Conservation (phyloP, 64 coral and sea anemone species). For the Montipora cactus region DNA sequence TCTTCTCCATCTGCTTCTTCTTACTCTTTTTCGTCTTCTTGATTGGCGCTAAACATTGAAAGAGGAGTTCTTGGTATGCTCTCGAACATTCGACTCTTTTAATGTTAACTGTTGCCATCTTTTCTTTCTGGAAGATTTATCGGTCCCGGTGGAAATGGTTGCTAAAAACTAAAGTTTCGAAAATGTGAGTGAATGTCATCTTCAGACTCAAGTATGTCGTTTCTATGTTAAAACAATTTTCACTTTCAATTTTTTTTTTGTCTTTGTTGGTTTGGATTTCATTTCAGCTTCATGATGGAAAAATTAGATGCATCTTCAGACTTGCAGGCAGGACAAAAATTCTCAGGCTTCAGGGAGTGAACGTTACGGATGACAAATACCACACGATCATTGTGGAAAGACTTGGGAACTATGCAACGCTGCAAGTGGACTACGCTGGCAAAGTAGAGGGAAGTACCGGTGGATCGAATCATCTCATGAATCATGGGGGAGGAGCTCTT, state of each 20-base stretch:
- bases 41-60: too few relatives aligned
- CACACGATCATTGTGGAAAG: conserved; percentile 74
- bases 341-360: conserved; percentile 49
- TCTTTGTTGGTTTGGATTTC: background rate
- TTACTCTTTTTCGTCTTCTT: background rate
- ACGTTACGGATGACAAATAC: conserved; percentile 68
- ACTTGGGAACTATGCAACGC: conserved; percentile 69
- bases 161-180: too few relatives aligned
- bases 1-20: too few relatives aligned
- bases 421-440: conserved; percentile 73
- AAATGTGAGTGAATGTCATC: too few relatives aligned
- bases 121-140: too few relatives aligned
- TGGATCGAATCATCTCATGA: conserved; percentile 62
- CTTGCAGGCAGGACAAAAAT: conserved; percentile 80
- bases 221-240: too few relatives aligned
- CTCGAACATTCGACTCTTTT: too few relatives aligned
- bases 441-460: conserved; percentile 75
- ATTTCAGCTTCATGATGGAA: conserved; percentile 68
- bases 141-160: too few relatives aligned
- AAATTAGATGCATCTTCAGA: conserved; percentile 70
- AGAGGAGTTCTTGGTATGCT: too few relatives aligned
- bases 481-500: conserved; percentile 77
- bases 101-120: too few relatives aligned
- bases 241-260: background rate
- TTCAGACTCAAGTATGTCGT: too few relatives aligned